These are phyloP conservation scores for Rhabdomys pumilio DNA, from an alignment of 2,797 vertebrate species.

Conservation along the genomic window DNA sequence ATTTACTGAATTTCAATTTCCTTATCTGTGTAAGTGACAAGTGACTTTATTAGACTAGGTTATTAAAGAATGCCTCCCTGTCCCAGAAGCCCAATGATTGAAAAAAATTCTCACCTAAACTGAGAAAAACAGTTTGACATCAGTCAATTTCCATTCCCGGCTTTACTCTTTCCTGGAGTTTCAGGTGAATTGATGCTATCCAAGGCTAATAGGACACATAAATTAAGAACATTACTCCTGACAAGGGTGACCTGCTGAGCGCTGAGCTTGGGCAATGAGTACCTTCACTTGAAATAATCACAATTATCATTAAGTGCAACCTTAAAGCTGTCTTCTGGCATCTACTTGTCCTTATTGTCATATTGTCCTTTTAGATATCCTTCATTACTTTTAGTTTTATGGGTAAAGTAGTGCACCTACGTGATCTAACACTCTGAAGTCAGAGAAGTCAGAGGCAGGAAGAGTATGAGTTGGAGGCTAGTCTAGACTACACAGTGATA, in stretches of 20 bases:
- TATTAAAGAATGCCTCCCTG: slow-evolving; percentile 16
- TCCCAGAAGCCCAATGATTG: not conserved
- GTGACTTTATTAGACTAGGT: not conserved
- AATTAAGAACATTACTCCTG: not conserved
- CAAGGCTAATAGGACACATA: not conserved
- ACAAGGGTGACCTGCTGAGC: not conserved
- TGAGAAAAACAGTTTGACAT: slow-evolving; percentile 49
- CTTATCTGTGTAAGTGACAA: slow-evolving; percentile 10
- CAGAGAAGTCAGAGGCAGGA: not conserved
- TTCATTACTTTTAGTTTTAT: not conserved
- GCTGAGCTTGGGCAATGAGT: not conserved
- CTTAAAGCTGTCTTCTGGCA: not conserved
- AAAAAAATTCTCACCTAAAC: slow-evolving; percentile 22
- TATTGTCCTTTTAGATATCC: not conserved
- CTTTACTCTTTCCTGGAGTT: not conserved
- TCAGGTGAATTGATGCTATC: not conserved
- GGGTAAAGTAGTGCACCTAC: not conserved
- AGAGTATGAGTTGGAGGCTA: not conserved
- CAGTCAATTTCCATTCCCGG: slow-evolving; percentile 21
- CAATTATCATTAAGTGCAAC: not conserved
- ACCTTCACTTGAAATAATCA: not conserved
- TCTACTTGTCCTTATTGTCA: not conserved
- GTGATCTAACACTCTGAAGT: not conserved
- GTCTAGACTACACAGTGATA: not conserved
- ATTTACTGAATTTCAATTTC: slow-evolving; percentile 58